Base-by-base conservation (phyloP, 1,140 invertebrate species). In the Bilobella aurantiaca region DNA sequence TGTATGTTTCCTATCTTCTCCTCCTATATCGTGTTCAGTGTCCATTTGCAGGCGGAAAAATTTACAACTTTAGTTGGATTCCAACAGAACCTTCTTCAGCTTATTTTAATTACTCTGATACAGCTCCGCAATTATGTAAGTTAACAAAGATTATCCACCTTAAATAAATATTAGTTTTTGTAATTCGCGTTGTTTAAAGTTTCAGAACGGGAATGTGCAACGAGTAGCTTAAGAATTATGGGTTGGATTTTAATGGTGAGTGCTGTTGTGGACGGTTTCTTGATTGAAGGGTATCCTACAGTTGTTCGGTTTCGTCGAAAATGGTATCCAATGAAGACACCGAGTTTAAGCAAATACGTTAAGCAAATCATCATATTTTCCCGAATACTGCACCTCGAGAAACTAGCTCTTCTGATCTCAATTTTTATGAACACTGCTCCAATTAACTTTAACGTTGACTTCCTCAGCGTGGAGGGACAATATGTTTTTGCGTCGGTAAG, bases 261-360 rank as follows among this genome's bases (percentile, higher is more conserved):
- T 23, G 49, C 49, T 5, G 2, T 37, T 18, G 25, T 37, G 3
- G 59, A 62, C 25, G 25, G 3, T 5, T 3, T 62, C 3, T 42
- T 34, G 18, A 30, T 62, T 28, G 59, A 62, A 37, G 12, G 12
- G 3, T 37, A 62, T 27, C 59, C 59, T 3, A 62, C 59, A n/a
- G 12, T 3, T 8, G n/a, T 62, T 37, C 31, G 37, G 2, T 62
- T 62, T 12, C 5, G 25, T 3, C 59, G 34, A 42, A 30, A 42
- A 14, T 62, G 59, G 59, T 42, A 62, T 46, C 59, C 59, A 37
- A 42, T 62, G 34, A 62, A 62, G 25, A 42, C 30, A 18, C 2
- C 3, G 3, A 37, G 14, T 25, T 3, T 37, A 3, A 14, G 34
- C 3, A 62, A 62, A 27, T 62, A 62, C 25, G 3, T 46, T 3